Evolutionary conservation across 2,797 vertebrate genomes (phyloP).

Genomic region (Phalanger gymnotis): DNA sequence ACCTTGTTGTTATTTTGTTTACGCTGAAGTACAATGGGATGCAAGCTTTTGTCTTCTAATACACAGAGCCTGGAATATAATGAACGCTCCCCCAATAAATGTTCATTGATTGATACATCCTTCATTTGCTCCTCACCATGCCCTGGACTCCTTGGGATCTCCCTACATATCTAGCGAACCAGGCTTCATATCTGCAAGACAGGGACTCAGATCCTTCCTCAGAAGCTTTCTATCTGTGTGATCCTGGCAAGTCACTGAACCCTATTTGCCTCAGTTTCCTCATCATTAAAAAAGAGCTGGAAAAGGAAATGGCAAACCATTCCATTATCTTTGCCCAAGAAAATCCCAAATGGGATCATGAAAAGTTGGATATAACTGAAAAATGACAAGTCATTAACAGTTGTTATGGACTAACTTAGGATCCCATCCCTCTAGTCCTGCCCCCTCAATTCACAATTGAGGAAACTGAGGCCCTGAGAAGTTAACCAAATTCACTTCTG

Average conservation of each 20-base stretch:
- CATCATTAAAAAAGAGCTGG: too few relatives aligned
- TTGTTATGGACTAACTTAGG: too few relatives aligned
- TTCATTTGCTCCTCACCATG: not conserved
- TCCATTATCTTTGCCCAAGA: too few relatives aligned
- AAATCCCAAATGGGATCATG: too few relatives aligned
- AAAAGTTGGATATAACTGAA: too few relatives aligned
- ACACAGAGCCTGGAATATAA: not conserved
- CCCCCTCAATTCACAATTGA: not conserved
- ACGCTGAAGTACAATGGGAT: not conserved
- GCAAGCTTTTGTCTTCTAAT: not conserved
- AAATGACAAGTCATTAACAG: too few relatives aligned
- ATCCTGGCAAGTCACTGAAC: too few relatives aligned
- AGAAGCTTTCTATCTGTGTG: too few relatives aligned
- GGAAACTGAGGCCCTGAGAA: not conserved
- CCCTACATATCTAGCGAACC: not conserved
- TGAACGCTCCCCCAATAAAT: not conserved
- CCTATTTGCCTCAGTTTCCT: too few relatives aligned
- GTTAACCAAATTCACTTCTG: not conserved
- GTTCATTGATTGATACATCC: too few relatives aligned
- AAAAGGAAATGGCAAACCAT: too few relatives aligned
- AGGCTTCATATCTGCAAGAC: not conserved
- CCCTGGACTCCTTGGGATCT: not conserved
- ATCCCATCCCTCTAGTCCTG: too few relatives aligned
- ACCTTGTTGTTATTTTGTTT: not conserved
- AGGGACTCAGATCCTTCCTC: not conserved